Evolutionary conservation across 2,797 vertebrate genomes (phyloP).

Genomic region (Catamblyrhynchus diadema): DNA sequence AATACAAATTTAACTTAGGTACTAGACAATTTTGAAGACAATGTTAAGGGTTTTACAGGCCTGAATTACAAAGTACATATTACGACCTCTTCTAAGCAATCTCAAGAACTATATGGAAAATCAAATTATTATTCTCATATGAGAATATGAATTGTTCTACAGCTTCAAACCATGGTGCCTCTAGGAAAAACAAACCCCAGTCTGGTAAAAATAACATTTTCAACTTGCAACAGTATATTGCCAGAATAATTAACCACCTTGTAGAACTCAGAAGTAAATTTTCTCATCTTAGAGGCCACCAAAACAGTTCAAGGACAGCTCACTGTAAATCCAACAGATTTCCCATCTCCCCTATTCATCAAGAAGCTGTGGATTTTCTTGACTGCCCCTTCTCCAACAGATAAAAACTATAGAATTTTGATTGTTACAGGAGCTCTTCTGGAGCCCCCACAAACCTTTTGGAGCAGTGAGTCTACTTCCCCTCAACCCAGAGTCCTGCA

Average conservation of each 20-base stretch:
- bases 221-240: background rate
- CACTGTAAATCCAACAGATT: background rate
- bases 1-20: background rate
- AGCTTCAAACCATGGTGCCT: accelerated
- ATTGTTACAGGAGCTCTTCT: background rate
- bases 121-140: background rate
- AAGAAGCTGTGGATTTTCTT: background rate
- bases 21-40: background rate
- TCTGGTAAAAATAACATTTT: background rate
- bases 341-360: background rate
- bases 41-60: background rate
- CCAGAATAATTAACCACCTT: background rate
- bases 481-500: background rate
- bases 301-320: background rate
- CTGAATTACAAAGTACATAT: background rate
- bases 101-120: background rate
- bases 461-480: background rate
- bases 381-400: background rate
- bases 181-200: background rate
- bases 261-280: background rate
- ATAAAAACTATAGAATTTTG: background rate
- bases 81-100: background rate
- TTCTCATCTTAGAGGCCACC: background rate
- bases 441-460: background rate
- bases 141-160: background rate